Evolutionary conservation across 2,797 vertebrate species (phyloP).

Genomic region (Discoglossus pictus): DNA sequence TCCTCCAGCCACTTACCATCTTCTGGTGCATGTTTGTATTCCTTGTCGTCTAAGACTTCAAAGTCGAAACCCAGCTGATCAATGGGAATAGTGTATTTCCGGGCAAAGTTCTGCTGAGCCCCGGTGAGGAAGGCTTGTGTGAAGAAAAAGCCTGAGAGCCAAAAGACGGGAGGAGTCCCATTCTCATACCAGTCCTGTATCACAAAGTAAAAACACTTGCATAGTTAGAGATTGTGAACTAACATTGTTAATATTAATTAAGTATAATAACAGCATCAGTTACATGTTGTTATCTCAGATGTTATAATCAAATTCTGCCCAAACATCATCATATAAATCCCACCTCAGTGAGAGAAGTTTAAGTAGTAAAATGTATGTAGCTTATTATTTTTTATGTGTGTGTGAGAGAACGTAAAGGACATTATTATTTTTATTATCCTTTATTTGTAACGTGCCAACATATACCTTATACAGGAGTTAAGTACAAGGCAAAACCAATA

Average conservation of each 20-base stretch:
- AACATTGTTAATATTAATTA: not conserved
- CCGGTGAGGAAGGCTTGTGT: conserved; percentile 90
- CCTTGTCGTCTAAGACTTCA: conserved; percentile 81
- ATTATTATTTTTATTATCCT: too few species aligned
- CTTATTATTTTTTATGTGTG: too few species aligned
- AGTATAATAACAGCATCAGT: too few species aligned
- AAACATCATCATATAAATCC: too few species aligned
- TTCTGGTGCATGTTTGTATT: conserved; percentile 72
- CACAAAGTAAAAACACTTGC: conserved; percentile 6
- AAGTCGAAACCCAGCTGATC: conserved; percentile 87
- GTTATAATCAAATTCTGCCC: too few species aligned
- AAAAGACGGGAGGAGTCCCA: conserved; percentile 80
- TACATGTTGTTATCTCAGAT: too few species aligned
- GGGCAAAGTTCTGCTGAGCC: conserved; percentile 87
- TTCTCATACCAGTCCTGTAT: conserved; percentile 81
- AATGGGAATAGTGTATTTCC: conserved; percentile 84
- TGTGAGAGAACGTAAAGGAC: too few species aligned
- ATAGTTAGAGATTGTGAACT: not conserved
- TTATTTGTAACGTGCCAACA: too few species aligned
- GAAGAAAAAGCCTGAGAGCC: conserved; percentile 93
- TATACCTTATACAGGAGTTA: too few species aligned
- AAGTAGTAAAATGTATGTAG: not conserved
- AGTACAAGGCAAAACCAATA: too few species aligned
- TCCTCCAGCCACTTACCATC: conserved; percentile 78
- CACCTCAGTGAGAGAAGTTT: too few species aligned